Evolutionary conservation across 2,888 invertebrate genomes (phyloP), one percentile per base, ranked within the genome.

Genomic region (Caenorhabditis sp.): DNA sequence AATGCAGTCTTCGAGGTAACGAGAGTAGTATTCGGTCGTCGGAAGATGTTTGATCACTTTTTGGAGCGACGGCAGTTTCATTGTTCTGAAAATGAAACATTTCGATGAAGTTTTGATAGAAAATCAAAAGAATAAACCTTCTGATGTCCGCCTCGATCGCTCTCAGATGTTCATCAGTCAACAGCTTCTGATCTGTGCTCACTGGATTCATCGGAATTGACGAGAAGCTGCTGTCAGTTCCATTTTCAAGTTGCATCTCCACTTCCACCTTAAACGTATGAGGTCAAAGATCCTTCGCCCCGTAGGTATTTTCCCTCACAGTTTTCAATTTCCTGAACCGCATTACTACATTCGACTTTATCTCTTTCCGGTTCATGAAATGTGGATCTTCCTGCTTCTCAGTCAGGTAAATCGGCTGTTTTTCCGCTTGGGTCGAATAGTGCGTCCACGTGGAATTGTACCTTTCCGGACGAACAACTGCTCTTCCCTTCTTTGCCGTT

Each of bases 401-500:
- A 1, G 56, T 41, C 13, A 61, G 20, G 22, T 61, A 56, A 11
- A 55, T 30, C 13, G 61, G 62, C 5, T 50, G 30, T 9, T 37
- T 43, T 15, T 61, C 66, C 13, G 62, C 66, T 26, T 66, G 55
- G 8, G 50, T 61, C 13, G 66, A 61, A 17, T 22, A 74, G 43
- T 74, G 48, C 5, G 62, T 46, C 74, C 66, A 74, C 43, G 74
- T 68, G 53, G 74, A 74, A 43, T 74, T 74, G 66, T 43, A 66
- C 15, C 68, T 41, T 26, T 66, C 61, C 7, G 74, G 66, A 11
- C 74, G 66, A 17, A 59, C 48, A 13, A 74, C 41, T 1, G 61
- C 39, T 32, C 66, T 45, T 6, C 74, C 74, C 17, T 9, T 22
- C 13, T 62, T 61, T 11, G 37, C 32, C 7, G 55, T 24, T 1